phyloP scores from a whole-genome alignment of 2,113 vertebrate species.

The Danio rerio region GRCz12tu NC_133195.1:21895501-21896000 shows the following conservation, averaged over 20 bases:
- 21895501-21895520: no score
- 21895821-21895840: conserved; percentile 34
- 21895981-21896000: not conserved
- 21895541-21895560: no score
- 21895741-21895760: conserved; percentile 20
- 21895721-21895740: not conserved
- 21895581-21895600: no score
- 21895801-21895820: conserved; percentile 52
- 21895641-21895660: no score
- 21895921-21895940: conserved; percentile 34
- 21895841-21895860: conserved; percentile 39
- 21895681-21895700: conserved; percentile 11
- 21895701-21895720: not conserved
- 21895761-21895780: conserved; percentile 67
- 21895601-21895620: no score
- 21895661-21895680: not conserved
- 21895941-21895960: conserved; percentile 16
- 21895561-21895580: no score
- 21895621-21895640: no score
- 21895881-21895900: conserved; percentile 11
- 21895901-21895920: conserved; percentile 20
- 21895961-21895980: conserved; percentile 16
- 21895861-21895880: conserved; percentile 26
- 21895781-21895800: conserved; percentile 66
- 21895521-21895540: no score